phyloP scores from a whole-genome alignment of 2,888 invertebrate genomes.

The Lysandra coridon region DNA sequence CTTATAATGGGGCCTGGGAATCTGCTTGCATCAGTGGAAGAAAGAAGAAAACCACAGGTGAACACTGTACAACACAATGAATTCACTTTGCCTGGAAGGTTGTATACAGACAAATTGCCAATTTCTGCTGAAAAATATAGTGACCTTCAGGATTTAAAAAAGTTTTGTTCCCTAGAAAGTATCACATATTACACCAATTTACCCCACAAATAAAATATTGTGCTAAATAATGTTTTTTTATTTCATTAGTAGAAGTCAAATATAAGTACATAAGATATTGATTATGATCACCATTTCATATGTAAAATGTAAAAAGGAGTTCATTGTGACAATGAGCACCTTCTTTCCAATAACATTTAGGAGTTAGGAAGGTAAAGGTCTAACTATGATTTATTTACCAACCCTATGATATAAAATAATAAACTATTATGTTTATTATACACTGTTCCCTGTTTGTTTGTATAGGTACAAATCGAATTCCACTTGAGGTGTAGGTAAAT shows the following conservation, averaged over 20 bases:
- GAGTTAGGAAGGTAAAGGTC: constrained; percentile 37
- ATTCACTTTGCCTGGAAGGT: constrained; percentile 35
- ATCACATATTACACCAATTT: constrained; percentile 33
- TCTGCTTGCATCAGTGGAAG: constrained; percentile 37
- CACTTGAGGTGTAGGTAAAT: constrained; percentile 36
- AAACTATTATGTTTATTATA: constrained; percentile 33
- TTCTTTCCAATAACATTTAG: constrained; percentile 35
- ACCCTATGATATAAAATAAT: constrained; percentile 33
- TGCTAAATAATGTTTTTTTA: constrained; percentile 34
- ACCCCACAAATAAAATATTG: constrained; percentile 32
- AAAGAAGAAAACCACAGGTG: constrained; percentile 36
- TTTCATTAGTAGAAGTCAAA: constrained; percentile 1
- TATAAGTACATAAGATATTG: constrained; percentile 29
- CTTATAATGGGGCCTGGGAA: constrained; percentile 37
- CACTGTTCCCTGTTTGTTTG: constrained; percentile 31
- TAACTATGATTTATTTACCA: constrained; percentile 36
- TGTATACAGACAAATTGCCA: constrained; percentile 33
- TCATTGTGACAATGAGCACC: constrained; percentile 36
- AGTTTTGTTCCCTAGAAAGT: constrained; percentile 36
- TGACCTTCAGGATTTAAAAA: constrained; percentile 35
- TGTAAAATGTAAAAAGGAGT: constrained; percentile 35
- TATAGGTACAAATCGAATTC: constrained; percentile 36
- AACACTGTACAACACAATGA: constrained; percentile 33
- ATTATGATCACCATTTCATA: constrained; percentile 36
- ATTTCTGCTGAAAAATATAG: constrained; percentile 35